Conservation (phyloP, 2,113 vertebrate species). For the human region GRCh38 chr2:63724001-63724500, state of each 20-base stretch:
- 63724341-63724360: not conserved
- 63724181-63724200: conserved; percentile 48
- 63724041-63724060: not conserved
- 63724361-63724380: conserved; percentile 12
- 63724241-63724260: conserved; percentile 14
- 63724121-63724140: not conserved
- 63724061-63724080: not conserved
- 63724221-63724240: not conserved
- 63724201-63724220: not conserved
- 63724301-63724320: not conserved
- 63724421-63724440: conserved; percentile 16
- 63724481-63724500: not conserved
- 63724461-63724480: conserved; percentile 53
- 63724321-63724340: not conserved
- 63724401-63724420: not conserved
- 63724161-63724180: not conserved
- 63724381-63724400: conserved; percentile 21
- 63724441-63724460: conserved; percentile 57
- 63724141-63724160: conserved; percentile 10
- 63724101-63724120: not conserved
- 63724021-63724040: not conserved
- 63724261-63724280: not conserved
- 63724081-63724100: not conserved
- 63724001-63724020: not conserved
- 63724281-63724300: not conserved